These are phyloP conservation scores for Bombylius discolor DNA, from an alignment of 2,888 invertebrate genomes.

Conservation along the genomic window DNA sequence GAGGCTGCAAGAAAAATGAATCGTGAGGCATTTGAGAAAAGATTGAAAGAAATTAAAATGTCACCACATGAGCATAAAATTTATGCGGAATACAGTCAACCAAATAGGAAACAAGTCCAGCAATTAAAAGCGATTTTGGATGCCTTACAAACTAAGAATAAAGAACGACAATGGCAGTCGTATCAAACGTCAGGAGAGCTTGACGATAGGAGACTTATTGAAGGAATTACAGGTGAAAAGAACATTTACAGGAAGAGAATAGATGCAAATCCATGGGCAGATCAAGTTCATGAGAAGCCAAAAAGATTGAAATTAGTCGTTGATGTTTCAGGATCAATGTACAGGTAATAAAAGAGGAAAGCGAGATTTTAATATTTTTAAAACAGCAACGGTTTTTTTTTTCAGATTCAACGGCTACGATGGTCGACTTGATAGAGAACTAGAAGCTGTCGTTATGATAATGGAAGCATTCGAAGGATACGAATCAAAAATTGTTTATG, in stretches of 20 bases:
- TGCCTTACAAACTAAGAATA: conserved; percentile 81
- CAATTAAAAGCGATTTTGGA: conserved; percentile 74
- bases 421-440: conserved; percentile 76
- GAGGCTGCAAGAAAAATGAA: conserved; percentile 90
- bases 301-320: conserved; percentile 75
- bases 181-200: conserved; percentile 92
- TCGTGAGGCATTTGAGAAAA: conserved; percentile 71
- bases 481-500: conserved; percentile 79
- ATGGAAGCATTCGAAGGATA: conserved; percentile 86
- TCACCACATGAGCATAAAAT: conserved; percentile 81
- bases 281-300: conserved; percentile 74
- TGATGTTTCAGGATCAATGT: conserved; percentile 96
- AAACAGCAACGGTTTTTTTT: neutral
- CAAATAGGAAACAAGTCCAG: conserved; percentile 60
- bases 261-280: conserved; percentile 78
- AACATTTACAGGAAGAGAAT: conserved; percentile 75
- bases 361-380: neutral
- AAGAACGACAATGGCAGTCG: conserved; percentile 84
- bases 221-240: conserved; percentile 85
- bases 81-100: conserved; percentile 68
- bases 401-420: conserved; percentile 86
- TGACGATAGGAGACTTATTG: conserved; percentile 89
- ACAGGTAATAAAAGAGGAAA: conserved; percentile 42
- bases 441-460: conserved; percentile 78
- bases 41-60: conserved; percentile 86